phyloP scores from a whole-genome alignment of 2,888 invertebrate species.

The Cosmorhoe ocellata region DNA sequence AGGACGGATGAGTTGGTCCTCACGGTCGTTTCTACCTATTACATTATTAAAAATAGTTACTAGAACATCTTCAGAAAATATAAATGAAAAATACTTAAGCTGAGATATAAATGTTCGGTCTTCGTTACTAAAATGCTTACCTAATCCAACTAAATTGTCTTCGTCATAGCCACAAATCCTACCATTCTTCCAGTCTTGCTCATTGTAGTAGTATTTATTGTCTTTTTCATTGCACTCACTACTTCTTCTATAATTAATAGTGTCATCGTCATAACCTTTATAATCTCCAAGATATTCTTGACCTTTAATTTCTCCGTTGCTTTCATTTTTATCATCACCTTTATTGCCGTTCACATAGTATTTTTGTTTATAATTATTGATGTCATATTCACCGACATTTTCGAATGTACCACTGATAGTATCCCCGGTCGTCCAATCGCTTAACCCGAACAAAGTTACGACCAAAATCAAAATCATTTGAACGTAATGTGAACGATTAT shows the following conservation, averaged over 20 bases:
- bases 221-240: not conserved
- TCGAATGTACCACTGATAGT: not conserved
- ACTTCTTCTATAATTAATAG: slow-evolving; percentile 10
- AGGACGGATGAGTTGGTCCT: slow-evolving; percentile 32
- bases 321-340: not conserved
- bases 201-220: slow-evolving; percentile 7
- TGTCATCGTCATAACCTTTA: slow-evolving; percentile 14
- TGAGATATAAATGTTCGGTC: too few relatives aligned
- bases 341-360: not conserved
- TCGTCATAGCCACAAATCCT: slow-evolving; percentile 3
- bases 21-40: slow-evolving; percentile 17
- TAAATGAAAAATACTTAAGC: too few relatives aligned
- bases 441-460: slow-evolving; percentile 4
- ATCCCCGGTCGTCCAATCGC: slow-evolving; percentile 1
- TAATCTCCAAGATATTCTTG: not conserved
- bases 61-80: too few relatives aligned
- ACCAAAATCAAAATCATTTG: slow-evolving; percentile 14
- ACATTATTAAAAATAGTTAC: too few relatives aligned
- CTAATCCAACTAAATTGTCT: slow-evolving; percentile 15
- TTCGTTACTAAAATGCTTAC: slow-evolving; percentile 8
- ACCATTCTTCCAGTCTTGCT: slow-evolving; percentile 10
- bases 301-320: too few relatives aligned
- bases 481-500: not conserved
- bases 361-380: not conserved
- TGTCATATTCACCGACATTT: too few relatives aligned